Evolutionary conservation across 2,888 invertebrate genomes (phyloP), one percentile per base, ranked within the genome.

Genomic region (Coleophora flavipennella): DNA sequence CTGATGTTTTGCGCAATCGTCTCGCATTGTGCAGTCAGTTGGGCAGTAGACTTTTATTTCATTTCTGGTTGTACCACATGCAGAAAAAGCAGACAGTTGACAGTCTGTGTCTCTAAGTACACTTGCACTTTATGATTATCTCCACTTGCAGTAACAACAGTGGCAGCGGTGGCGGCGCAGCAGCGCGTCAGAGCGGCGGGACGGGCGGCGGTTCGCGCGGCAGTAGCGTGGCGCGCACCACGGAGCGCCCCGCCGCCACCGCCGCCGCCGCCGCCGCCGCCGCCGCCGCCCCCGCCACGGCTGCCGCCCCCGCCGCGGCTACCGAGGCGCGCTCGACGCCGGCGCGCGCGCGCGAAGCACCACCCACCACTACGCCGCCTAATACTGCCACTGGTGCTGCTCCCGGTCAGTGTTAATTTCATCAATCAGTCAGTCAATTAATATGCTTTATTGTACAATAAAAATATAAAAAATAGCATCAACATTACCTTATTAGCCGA

Each of bases 181-280:
- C 20, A 6, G 2, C 71, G 79, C 73, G 0, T 63, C 72, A 20
- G 20, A 20, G 68, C 62, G 11, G 29, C 0, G 70, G 73, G 39
- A 73, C 74, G 33, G 63, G 65, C 33, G 78, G 59, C 40, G 79
- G 85, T 45, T 85, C 87, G 8, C 85, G 88, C 36, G 78, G 84
- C 1, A 73, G 78, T 36, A 79, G 78, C 34, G 77, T 77, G 0
- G 68, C 80, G 4, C 73, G 74, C 42, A 59, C 55, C 13, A 62
- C 62, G 1, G 67, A 61, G 41, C 37, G 63, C 40, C 36, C 53
- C 7, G 35, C 44, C 41, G 55, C 50, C 38, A 35, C 47, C 48
- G 45, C 50, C 13, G 50, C 9, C 26, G 34, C 7, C 36, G 38
- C 53, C 1, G 57, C 53, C 31, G 62, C 50, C 13, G 57, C 50